Evolutionary conservation across 2,888 invertebrate species (phyloP), one percentile per base, ranked within the genome.

Genomic region (Dynastes tityus): DNA sequence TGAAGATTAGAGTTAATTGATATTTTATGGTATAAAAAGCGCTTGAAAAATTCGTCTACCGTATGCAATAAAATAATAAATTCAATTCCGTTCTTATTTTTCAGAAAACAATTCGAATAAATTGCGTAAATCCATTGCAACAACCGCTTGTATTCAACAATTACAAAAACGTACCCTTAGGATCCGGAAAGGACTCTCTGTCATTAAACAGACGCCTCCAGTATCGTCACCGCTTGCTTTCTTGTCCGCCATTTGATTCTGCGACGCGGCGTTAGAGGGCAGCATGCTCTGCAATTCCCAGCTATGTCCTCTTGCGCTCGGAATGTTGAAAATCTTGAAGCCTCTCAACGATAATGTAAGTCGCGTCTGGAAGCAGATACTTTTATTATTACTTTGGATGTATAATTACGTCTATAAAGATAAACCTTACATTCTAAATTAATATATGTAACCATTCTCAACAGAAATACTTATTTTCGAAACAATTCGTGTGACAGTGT

Each of bases 101-200:
- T 32, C 32, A 32, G 32, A 32, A 32, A 4, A 32, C 32, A 32
- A 32, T 32, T 32, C 32, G 5, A 32, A 5, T 32, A 32, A 32
- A 32, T 5, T 32, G 32, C 32, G 45, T 8, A 45, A 45, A 55
- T 55, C 11, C 22, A 55, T 55, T 3, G 22, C 13, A 16, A 16
- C n/a, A 55, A 55, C 6, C 13, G n/a, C 16, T 4, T 55, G 16
- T 55, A 55, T 61, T 6, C 9, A 9, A 53, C n/a, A 16, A 13
- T n/a, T 0, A 1, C 22, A 16, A 58, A 70, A 70, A 91, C 92
- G 91, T 88, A 94, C 95, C 90, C 94, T 90, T 13, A 94, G 87
- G 82, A 95, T 94, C 82, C 94, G 89, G 84, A 91, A 94, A 0
- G 95, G 95, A 83, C 94, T 95, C 85, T 95, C 95, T 53, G 92